These are phyloP conservation scores for Brachyalestes nurse DNA, from an alignment of 2,797 vertebrate species.

Conservation along the genomic window DNA sequence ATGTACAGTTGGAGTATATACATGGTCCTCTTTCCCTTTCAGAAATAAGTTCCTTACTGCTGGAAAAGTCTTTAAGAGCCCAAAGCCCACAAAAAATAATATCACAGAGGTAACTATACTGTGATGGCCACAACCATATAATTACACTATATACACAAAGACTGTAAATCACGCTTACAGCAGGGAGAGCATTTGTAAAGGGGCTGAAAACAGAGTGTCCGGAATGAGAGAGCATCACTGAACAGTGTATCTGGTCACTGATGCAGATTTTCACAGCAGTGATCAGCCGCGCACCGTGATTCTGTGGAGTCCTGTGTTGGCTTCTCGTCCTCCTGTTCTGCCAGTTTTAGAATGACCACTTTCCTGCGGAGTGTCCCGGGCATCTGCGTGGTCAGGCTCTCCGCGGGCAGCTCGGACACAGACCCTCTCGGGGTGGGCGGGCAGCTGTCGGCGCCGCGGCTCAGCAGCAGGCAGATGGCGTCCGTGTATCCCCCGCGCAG, in stretches of 20 bases:
- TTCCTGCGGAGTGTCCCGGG: constrained; percentile 72
- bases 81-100: constrained; percentile 45
- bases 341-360: constrained; percentile 81
- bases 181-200: not conserved
- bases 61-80: constrained; percentile 46
- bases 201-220: not conserved
- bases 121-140: constrained; percentile 48
- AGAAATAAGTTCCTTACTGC: constrained; percentile 51
- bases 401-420: constrained; percentile 49
- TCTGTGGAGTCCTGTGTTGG: constrained; percentile 43
- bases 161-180: too few species aligned
- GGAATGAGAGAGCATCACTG: constrained; percentile 26
- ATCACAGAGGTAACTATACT: constrained; percentile 42
- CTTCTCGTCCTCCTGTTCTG: constrained; percentile 66
- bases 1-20: constrained; percentile 77
- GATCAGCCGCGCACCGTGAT: constrained; percentile 60
- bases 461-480: constrained; percentile 80
- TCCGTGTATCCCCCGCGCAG: constrained; percentile 78
- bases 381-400: constrained; percentile 34
- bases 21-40: constrained; percentile 59
- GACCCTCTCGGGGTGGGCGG: constrained; percentile 58
- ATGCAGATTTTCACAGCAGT: constrained; percentile 64
- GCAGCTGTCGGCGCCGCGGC: constrained; percentile 66
- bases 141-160: constrained; percentile 63
- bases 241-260: constrained; percentile 41